phyloP scores from a whole-genome alignment of 2,888 invertebrate species.

The Cephus pulcher region DNA sequence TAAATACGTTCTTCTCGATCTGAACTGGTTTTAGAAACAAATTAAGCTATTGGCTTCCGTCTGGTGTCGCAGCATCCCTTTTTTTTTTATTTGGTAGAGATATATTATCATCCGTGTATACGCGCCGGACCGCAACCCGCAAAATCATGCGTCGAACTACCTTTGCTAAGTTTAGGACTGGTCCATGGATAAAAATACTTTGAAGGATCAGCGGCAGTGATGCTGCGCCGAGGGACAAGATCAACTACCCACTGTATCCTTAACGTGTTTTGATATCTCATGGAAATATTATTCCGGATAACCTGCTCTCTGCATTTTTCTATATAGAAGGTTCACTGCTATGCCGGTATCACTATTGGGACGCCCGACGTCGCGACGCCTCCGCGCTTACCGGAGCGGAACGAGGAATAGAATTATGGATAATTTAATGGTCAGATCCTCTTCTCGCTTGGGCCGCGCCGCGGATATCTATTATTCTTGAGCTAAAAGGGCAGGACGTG shows the following conservation, averaged over 20 bases:
- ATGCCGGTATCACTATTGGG: neutral
- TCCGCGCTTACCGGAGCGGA: neutral
- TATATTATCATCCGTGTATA: neutral
- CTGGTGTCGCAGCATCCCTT: neutral
- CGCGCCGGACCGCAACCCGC: neutral
- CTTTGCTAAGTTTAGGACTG: conserved; percentile 12
- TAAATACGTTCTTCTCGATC: neutral
- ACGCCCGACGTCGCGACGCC: neutral
- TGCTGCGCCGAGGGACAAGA: conserved; percentile 31
- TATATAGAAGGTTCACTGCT: neutral
- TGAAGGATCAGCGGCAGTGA: conserved; percentile 35
- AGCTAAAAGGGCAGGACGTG: conserved; percentile 35
- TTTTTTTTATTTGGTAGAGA: neutral
- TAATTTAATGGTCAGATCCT: conserved; percentile 7
- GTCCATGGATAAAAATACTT: conserved; percentile 39
- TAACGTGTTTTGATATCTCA: neutral
- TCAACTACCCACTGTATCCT: conserved; percentile 17
- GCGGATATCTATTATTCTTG: conserved; percentile 40
- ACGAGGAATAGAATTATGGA: conserved; percentile 6
- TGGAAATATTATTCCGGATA: neutral
- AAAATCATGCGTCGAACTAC: neutral
- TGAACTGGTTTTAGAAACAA: neutral
- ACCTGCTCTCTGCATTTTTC: neutral
- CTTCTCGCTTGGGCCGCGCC: neutral
- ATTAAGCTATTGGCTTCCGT: neutral